Conservation (phyloP, 2,888 invertebrate genomes). For the Philopedon plagiatum region DNA sequence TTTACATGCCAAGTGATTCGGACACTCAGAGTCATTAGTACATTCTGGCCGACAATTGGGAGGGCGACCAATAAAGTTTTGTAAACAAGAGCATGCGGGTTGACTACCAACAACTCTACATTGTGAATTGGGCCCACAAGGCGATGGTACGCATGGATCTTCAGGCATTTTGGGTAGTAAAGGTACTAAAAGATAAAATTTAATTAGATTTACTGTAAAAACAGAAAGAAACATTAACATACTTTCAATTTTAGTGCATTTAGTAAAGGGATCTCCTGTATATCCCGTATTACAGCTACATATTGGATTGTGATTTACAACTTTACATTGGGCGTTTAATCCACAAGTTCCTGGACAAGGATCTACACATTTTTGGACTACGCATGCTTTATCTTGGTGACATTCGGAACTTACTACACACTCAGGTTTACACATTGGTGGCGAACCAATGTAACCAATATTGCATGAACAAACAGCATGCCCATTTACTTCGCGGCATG, state of each 20-base stretch:
- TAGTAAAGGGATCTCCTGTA: constrained; percentile 77
- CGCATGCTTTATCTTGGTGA: constrained; percentile 75
- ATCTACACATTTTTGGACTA: constrained; percentile 76
- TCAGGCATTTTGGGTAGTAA: constrained; percentile 66
- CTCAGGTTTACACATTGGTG: constrained; percentile 77
- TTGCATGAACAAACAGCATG: constrained; percentile 77
- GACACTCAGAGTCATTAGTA: constrained; percentile 84
- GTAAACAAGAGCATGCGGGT: constrained; percentile 87
- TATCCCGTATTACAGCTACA: constrained; percentile 76
- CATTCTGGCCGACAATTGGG: constrained; percentile 91
- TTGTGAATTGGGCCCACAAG: constrained; percentile 87
- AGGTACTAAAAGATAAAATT: constrained; percentile 65
- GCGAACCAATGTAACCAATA: constrained; percentile 75
- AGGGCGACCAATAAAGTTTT: constrained; percentile 86
- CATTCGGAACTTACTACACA: constrained; percentile 79
- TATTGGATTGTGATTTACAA: constrained; percentile 78
- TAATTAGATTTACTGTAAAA: constrained; percentile 39
- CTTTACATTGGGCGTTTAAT: constrained; percentile 76
- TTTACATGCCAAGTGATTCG: constrained; percentile 84
- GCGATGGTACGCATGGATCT: constrained; percentile 85
- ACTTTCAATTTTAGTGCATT: constrained; percentile 67
- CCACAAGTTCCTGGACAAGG: constrained; percentile 79
- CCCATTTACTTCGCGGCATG: constrained; percentile 75
- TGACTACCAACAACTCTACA: constrained; percentile 85
- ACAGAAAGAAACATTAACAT: constrained; percentile 53